Evolutionary conservation across 1,140 invertebrate genomes (phyloP), one percentile per base, ranked within the genome.

Genomic region (Saccostrea echinata): DNA sequence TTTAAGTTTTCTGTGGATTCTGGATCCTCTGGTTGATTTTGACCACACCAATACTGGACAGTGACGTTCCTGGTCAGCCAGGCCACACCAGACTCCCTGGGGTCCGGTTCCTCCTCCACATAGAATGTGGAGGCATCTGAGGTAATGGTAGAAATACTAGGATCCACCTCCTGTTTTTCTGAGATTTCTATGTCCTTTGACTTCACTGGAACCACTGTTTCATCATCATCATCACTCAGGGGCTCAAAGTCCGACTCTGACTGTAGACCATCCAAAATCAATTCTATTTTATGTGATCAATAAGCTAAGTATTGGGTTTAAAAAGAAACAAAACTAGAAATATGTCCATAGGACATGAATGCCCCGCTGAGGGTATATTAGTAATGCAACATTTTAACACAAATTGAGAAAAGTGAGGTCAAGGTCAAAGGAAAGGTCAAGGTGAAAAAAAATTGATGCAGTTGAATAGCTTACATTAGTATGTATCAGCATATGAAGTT

Each of bases 11-110:
- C 35, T 3, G 21, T 51, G 16, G 18, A n/a, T 2, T 83, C 33
- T 13, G 43, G 8, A 12, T 52, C 81, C 51, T 83, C 35, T 27
- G 35, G 35, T 51, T 35, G 35, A 33, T 27, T 83, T 21, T 83
- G 81, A 52, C 81, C 81, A 83, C 81, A 89, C 93, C 93, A 93
- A 84, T 93, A 93, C 88, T 92, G 91, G 53, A 91, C 89, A 2
- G 91, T 89, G 0, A 93, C 71, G 76, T 91, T 90, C 53, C 86
- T 87, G 21, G 53, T 82, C 84, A 93, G 82, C 91, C 92, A 91
- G n/a, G 88, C 76, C 64, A 90, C 80, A n/a, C 90, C 91, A 57
- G 87, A 87, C 18, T 88, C 86, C 21, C 53, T 11, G 0, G 61
- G 30, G 61, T 81, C 57, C 18, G 51, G 55, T 24, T 43, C 68